Percentiles rank a stretch among this genome's conserved stretches.
Conservation (phyloP, 92 coral and sea anemone species). For the Heliopora coerulea region DNA sequence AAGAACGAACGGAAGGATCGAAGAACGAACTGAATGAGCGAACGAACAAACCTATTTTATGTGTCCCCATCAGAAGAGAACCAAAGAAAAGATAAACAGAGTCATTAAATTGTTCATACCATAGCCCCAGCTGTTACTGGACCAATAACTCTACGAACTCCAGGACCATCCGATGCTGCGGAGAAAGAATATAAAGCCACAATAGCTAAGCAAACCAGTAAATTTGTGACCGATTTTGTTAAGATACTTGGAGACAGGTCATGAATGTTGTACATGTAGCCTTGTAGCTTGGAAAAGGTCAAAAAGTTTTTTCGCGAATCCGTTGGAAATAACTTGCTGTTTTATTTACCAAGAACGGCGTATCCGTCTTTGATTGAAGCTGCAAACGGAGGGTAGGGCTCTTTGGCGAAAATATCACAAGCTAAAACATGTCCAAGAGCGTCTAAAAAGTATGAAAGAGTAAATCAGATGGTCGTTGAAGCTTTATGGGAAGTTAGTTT, state of each 20-base stretch:
- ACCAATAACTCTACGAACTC: slow-evolving; percentile 78
- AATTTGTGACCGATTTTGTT: too few relatives aligned
- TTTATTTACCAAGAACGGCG: slow-evolving; percentile 73
- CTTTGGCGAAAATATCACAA: slow-evolving; percentile 66
- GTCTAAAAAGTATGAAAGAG: slow-evolving; percentile 36
- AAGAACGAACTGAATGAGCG: too few relatives aligned
- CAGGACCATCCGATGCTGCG: slow-evolving; percentile 79
- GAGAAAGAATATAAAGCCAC: not conserved
- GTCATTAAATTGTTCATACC: slow-evolving; percentile 41
- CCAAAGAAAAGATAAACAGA: too few relatives aligned
- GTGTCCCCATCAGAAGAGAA: too few relatives aligned
- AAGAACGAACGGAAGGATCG: too few relatives aligned
- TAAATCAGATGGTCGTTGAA: not conserved
- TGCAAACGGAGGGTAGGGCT: slow-evolving; percentile 91
- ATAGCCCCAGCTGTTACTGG: slow-evolving; percentile 90
- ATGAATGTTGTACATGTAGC: too few relatives aligned
- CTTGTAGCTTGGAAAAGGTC: too few relatives aligned
- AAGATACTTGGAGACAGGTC: too few relatives aligned
- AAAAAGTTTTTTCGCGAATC: too few relatives aligned
- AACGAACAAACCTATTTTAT: too few relatives aligned
- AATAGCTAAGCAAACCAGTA: not conserved
- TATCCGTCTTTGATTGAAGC: slow-evolving; percentile 98
- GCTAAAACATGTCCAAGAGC: slow-evolving; percentile 70
- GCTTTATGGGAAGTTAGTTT: too few relatives aligned
- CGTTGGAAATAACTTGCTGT: too few relatives aligned